A percentile compares a stretch with the other conserved stretches of the same genome.
Evolutionary conservation across 2,113 vertebrate species (phyloP).

Genomic region (Camelus dromedarius): DNA sequence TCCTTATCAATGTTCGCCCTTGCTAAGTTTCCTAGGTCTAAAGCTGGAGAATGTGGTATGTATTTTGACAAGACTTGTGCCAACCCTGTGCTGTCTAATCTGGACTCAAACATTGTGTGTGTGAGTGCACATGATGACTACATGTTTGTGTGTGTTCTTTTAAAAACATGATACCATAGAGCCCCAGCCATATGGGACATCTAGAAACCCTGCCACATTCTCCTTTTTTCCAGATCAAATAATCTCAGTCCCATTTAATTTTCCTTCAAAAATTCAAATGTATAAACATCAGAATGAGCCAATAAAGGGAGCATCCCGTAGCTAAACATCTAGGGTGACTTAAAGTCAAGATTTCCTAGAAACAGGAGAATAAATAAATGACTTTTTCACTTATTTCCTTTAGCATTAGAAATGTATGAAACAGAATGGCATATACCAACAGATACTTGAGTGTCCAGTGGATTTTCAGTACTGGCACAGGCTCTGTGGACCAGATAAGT

Average conservation of each 20-base stretch:
- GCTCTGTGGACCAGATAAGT: not conserved
- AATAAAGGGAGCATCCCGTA: not conserved
- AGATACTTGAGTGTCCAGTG: not conserved
- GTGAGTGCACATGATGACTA: not conserved
- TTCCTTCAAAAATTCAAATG: constrained; percentile 57
- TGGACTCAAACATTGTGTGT: not conserved
- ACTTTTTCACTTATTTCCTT: not conserved
- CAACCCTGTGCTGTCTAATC: not conserved
- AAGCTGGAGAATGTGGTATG: not conserved
- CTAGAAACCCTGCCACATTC: constrained; percentile 57
- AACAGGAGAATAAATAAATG: not conserved
- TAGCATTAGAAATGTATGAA: not conserved
- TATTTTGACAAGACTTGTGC: constrained; percentile 3
- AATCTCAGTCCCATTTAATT: constrained; percentile 50
- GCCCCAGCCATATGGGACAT: not conserved
- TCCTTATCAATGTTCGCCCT: not conserved
- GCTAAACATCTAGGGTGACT: not conserved
- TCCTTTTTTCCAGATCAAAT: constrained; percentile 55
- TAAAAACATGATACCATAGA: constrained; percentile 48
- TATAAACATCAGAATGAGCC: constrained; percentile 49
- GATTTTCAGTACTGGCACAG: not conserved
- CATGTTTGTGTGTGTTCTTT: not conserved
- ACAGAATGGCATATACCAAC: not conserved
- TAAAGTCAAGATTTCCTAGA: not conserved
- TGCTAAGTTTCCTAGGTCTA: not conserved